These are phyloP conservation scores for Parazoanthus atlanticus DNA, from an alignment of 92 coral and sea anemone species.

Conservation along the genomic window DNA sequence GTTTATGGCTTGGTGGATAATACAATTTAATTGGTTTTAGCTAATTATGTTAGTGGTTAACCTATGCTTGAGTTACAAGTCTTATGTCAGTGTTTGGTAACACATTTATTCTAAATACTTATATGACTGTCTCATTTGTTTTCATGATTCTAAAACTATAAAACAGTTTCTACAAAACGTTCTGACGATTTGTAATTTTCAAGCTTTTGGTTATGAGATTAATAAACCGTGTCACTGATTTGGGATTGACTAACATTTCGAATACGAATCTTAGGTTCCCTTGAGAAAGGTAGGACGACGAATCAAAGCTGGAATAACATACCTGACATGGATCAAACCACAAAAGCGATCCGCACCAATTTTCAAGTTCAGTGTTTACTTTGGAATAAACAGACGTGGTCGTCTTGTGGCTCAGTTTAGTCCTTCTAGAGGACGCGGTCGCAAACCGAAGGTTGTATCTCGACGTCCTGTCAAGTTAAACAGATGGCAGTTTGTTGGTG, in stretches of 20 bases:
- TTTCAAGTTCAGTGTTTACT: conserved; percentile 31
- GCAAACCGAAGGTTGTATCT: conserved; percentile 4
- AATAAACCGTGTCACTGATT: not conserved
- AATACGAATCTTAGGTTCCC: conserved; percentile 15
- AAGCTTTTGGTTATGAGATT: not conserved
- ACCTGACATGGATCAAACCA: conserved; percentile 34
- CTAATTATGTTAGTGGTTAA: no score
- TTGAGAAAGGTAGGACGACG: conserved; percentile 17
- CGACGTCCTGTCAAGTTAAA: conserved; percentile 23
- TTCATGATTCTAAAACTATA: no score
- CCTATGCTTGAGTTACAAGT: no score
- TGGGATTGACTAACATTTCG: not conserved
- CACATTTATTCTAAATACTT: no score
- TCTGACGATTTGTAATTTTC: no score
- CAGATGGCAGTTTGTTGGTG: conserved; percentile 29
- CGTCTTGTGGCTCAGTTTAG: conserved; percentile 27
- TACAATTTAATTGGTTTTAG: no score
- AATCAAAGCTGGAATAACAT: conserved; percentile 21
- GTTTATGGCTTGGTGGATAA: no score
- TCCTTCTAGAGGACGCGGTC: conserved; percentile 21
- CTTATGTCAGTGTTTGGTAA: no score
- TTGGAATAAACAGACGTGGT: conserved; percentile 29
- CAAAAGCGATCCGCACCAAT: conserved; percentile 12
- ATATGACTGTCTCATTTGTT: no score
- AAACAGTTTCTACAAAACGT: no score